Percentiles rank a stretch among this genome's conserved stretches.
Evolutionary conservation across 2,797 vertebrate species (phyloP).

Genomic region (Sarcophilus harrisii): DNA sequence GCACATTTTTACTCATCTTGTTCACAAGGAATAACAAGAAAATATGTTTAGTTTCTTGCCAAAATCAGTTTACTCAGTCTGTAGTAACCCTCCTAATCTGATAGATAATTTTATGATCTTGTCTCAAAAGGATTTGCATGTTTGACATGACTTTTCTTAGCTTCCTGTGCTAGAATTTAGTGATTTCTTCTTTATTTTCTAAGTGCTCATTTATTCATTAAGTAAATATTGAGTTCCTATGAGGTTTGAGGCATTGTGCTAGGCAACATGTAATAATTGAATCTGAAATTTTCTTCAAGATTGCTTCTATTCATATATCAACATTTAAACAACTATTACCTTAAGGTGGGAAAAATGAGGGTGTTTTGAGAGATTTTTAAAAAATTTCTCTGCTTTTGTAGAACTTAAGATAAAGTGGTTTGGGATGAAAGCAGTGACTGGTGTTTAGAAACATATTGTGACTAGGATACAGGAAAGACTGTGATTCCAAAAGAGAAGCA

Average conservation of each 20-base stretch:
- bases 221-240: not conserved
- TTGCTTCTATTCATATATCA: not conserved
- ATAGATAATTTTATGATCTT: not conserved
- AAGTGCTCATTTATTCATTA: not conserved
- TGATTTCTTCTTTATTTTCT: not conserved
- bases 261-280: not conserved
- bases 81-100: not conserved
- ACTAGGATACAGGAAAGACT: not conserved
- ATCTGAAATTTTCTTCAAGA: not conserved
- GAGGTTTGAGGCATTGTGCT: not conserved
- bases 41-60: not conserved
- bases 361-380: not conserved
- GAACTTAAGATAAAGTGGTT: not conserved
- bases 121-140: not conserved
- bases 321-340: not conserved
- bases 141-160: not conserved
- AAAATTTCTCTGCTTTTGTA: not conserved
- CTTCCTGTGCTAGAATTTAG: not conserved
- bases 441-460: not conserved
- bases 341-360: not conserved
- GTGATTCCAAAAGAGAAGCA: not conserved
- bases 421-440: not conserved
- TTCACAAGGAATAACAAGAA: not conserved
- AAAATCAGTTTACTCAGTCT: not conserved
- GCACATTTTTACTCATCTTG: not conserved